Conservation (phyloP, 2,113 vertebrate species). For the Syngnathoides biaculeatus region DNA sequence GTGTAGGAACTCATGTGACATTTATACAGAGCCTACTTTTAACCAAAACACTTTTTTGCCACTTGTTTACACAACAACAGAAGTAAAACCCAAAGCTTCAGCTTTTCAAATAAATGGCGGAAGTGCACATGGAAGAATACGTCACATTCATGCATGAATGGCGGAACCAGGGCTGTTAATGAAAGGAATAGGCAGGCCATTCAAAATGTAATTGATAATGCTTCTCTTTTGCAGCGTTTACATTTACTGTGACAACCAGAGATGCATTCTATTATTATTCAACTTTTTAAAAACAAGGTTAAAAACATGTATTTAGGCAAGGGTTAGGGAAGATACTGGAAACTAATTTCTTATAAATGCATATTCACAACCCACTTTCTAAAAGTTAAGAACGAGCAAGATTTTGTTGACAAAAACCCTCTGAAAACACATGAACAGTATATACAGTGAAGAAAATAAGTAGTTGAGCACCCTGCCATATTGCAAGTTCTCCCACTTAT, state of each 20-base stretch:
- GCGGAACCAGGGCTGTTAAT: neutral
- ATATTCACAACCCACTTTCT: no score
- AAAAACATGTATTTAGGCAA: neutral
- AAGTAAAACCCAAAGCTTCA: neutral
- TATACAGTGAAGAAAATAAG: no score
- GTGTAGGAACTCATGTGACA: neutral
- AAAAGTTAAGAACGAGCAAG: no score
- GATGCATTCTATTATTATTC: neutral
- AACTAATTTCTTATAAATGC: no score
- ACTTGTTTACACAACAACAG: no score
- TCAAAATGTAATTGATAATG: neutral
- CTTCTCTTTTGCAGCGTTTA: neutral
- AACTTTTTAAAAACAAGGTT: neutral
- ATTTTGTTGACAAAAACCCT: no score
- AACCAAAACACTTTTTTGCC: no score
- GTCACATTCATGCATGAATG: neutral
- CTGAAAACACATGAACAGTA: no score
- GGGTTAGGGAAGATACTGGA: neutral
- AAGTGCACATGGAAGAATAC: neutral
- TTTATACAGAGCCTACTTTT: no score
- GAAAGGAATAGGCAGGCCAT: neutral
- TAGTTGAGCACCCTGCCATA: no score
- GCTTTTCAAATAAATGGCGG: neutral
- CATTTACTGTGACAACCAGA: neutral
- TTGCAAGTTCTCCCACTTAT: no score